These are phyloP conservation scores for Dallia pectoralis DNA, from an alignment of 2,797 vertebrate genomes.

Conservation along the genomic window DNA sequence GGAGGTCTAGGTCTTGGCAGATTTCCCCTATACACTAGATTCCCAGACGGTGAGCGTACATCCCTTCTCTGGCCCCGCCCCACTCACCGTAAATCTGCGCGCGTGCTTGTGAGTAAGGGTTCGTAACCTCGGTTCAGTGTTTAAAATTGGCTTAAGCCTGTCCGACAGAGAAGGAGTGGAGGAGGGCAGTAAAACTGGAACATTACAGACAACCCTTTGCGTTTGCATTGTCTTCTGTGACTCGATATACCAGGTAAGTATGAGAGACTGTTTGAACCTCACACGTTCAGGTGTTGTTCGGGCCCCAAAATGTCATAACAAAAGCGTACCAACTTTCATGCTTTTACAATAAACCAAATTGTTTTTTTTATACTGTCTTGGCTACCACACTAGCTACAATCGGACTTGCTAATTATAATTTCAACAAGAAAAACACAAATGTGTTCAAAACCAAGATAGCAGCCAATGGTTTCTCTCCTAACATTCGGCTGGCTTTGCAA, in stretches of 20 bases:
- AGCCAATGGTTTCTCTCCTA: neutral
- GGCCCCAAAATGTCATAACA: neutral
- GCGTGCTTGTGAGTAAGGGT: conserved; percentile 45
- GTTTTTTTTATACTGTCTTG: neutral
- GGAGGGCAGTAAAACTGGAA: conserved; percentile 35
- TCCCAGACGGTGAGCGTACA: conserved; percentile 62
- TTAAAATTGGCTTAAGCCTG: conserved; percentile 50
- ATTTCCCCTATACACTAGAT: conserved; percentile 49
- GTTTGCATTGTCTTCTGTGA: neutral
- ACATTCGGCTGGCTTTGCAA: conserved; percentile 48
- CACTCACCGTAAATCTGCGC: conserved; percentile 16
- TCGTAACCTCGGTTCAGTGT: conserved; percentile 58
- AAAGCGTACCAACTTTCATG: neutral
- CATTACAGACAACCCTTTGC: conserved; percentile 17
- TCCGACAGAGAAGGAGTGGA: conserved; percentile 35
- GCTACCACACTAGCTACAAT: too few species aligned
- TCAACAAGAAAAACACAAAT: too few species aligned
- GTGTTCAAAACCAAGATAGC: neutral
- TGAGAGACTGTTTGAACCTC: too few species aligned
- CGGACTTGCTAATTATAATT: too few species aligned
- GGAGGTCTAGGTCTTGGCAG: conserved; percentile 57
- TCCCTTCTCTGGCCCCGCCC: conserved; percentile 43
- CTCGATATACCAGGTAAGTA: too few species aligned
- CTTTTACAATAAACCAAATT: neutral
- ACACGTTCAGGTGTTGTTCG: neutral